Evolutionary conservation across 2,113 vertebrate genomes (phyloP).

Genomic region (Tychaedon coryphoeus): DNA sequence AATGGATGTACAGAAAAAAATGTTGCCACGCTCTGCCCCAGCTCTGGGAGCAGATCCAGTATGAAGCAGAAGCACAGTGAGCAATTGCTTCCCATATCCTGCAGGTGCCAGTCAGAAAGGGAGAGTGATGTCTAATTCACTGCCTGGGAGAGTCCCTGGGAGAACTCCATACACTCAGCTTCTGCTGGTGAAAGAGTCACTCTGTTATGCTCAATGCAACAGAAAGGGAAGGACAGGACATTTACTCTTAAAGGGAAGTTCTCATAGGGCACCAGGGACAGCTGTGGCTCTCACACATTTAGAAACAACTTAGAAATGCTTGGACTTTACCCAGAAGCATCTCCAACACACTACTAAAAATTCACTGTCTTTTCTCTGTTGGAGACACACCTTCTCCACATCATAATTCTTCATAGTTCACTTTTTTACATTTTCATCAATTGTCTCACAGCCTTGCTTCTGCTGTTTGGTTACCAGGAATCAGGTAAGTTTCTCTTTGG

Average conservation of each 20-base stretch:
- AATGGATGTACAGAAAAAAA: not conserved
- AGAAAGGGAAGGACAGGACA: not conserved
- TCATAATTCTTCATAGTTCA: not conserved
- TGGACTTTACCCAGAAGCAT: not conserved
- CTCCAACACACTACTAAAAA: not conserved
- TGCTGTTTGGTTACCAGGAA: not conserved
- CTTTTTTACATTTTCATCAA: not conserved
- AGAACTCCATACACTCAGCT: not conserved
- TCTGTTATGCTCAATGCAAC: not conserved
- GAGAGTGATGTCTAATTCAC: not conserved
- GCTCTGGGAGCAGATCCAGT: not conserved
- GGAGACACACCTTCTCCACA: not conserved
- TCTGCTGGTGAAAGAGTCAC: not conserved
- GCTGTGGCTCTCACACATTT: not conserved
- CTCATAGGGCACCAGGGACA: not conserved
- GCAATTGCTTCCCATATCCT: not conserved
- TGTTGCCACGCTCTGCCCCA: accelerated
- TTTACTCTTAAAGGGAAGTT: not conserved
- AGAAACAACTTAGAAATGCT: not conserved
- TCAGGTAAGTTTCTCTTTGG: not conserved
- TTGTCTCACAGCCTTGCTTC: not conserved
- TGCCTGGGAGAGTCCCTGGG: not conserved
- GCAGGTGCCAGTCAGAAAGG: not conserved
- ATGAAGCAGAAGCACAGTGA: not conserved
- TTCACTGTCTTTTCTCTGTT: not conserved